Conservation (phyloP, 1,140 invertebrate genomes). For the Cherax destructor region DNA sequence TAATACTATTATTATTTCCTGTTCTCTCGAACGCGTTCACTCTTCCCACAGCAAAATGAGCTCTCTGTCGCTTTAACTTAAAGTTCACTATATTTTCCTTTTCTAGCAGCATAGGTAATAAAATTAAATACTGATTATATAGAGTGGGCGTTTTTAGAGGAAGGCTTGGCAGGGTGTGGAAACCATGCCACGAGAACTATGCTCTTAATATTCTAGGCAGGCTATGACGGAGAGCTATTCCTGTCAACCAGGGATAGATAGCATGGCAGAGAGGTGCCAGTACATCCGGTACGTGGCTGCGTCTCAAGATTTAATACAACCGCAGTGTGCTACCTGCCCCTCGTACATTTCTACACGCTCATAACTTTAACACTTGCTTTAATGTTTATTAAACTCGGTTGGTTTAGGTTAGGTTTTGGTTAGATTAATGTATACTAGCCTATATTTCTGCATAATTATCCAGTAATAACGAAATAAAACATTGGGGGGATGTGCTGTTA, state of each 20-base stretch:
- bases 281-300: no score
- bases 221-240: not conserved
- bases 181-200: not conserved
- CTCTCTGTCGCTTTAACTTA: not conserved
- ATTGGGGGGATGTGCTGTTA: no score
- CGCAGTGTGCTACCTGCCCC: no score
- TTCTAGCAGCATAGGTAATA: not conserved
- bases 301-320: no score
- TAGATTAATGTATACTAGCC: no score
- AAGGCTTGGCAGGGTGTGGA: not conserved
- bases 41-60: not conserved
- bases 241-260: not conserved
- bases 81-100: not conserved
- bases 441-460: no score
- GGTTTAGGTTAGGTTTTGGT: no score
- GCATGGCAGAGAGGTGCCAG: no score
- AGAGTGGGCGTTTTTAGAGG: not conserved
- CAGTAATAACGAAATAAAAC: no score
- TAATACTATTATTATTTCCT: not conserved
- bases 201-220: not conserved
- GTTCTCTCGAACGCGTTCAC: not conserved
- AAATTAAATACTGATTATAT: not conserved
- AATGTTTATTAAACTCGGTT: no score
- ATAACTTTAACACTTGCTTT: no score
- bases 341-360: no score